Base-by-base conservation (phyloP, 53 echinoderm and acorn worm genomes). In the Astropecten irregularis region DNA sequence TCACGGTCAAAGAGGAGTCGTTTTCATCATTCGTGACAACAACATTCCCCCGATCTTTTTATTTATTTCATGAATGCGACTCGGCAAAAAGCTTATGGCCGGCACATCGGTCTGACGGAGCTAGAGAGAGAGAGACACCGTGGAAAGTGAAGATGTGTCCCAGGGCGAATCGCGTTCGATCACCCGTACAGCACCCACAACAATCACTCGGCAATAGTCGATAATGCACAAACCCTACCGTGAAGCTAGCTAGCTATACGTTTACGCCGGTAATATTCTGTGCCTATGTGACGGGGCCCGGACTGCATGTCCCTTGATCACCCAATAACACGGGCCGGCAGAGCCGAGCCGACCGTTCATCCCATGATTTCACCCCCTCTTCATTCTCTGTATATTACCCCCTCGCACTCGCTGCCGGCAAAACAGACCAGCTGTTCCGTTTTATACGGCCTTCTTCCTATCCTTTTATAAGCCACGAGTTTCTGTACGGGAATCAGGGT, bases 371-470 rank as follows among this genome's bases (percentile, higher is more conserved):
- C 51, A 39, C 47, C 66, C 34, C 66, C 50, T 25, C 68, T 37
- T 8, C 9, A 16, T 37, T 42, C 26, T 77, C 81, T 13, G 9
- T 14, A n/a, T n/a, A n/a, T 23, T 21, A 18, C 23, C 40, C 23
- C 51, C 9, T 39, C 14, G n/a, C 57, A 10, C 44, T 29, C 49
- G 79, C 79, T 79, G 62, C 62, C 20, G 79, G 79, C 79, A 79
- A 79, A 61, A 79, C 48, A 20, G 16, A 79, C 79, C 79, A 79
- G 79, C 79, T 79, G 79, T 79, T 62, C 79, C 60, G 30, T 62
- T 61, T 74, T 64, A 50, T 71, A 61, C 48, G 47, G 38, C 79
- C 27, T 46, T 61, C n/a, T 56, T 40, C 35, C 72, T 58, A 57
- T 38, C 76, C 39, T 56, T 35, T 57, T n/a, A 8, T 8, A 46